phyloP scores from a whole-genome alignment of 2,113 vertebrate species.

The Otocyon megalotis region DNA sequence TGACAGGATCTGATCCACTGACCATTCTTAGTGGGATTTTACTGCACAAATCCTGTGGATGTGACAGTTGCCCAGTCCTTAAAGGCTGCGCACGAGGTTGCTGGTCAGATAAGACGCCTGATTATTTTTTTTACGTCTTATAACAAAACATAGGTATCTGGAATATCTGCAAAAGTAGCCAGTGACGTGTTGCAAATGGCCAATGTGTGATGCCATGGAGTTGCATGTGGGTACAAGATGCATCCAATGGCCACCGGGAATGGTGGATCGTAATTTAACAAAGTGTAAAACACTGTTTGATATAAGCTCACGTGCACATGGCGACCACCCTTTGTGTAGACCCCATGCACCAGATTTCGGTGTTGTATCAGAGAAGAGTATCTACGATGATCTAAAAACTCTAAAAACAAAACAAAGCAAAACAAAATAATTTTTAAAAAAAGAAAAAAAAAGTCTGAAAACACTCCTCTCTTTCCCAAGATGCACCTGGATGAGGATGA shows the following conservation, averaged over 20 bases:
- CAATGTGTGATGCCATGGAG: background rate
- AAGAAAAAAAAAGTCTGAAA: background rate
- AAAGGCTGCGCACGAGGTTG: background rate
- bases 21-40: background rate
- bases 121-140: background rate
- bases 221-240: background rate
- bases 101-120: background rate
- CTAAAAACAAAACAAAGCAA: background rate
- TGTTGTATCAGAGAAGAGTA: background rate
- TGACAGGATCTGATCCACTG: background rate
- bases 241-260: too few relatives aligned
- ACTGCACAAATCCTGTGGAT: too few relatives aligned
- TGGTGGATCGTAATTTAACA: background rate
- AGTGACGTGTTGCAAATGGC: background rate
- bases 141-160: background rate
- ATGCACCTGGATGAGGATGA: background rate
- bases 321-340: too few relatives aligned
- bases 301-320: too few relatives aligned
- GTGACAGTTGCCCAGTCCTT: background rate
- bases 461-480: background rate
- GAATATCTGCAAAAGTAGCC: background rate
- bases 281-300: background rate
- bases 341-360: fast-evolving
- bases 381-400: background rate
- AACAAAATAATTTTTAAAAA: too few relatives aligned